Base-by-base conservation (phyloP, 2,113 vertebrate species). In the Epinephelus fuscoguttatus region DNA sequence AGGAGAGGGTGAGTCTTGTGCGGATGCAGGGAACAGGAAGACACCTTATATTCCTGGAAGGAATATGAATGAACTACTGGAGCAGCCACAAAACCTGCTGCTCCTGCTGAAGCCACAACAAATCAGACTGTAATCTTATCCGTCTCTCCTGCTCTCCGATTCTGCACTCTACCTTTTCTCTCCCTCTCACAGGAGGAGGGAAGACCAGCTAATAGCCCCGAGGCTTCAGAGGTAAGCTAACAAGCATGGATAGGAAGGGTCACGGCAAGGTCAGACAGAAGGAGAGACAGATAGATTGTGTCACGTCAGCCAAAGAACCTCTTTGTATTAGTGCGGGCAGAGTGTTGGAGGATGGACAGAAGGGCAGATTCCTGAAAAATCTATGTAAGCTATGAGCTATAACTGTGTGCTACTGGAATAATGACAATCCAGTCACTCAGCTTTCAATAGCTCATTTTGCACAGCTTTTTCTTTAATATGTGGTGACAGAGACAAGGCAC, bases 191-290 rank as follows among this genome's bases (percentile, higher is more conserved):
- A 25, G 50, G 47, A 40, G 15, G 57, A n/a, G 21, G 21, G 12
- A 30, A 47, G 68, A 71, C 40, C 59, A 80, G 73, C 82, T 84
- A 73, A 89, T 62, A 70, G 86, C 90, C 81, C 0, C 11, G 30
- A 72, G 79, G 88, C 87, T 89, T 80, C 67, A 80, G 78, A 87
- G 90, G 93, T 55, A 95, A 89, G 42, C 96, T 94, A 64, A 95
- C 93, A 30, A 88, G 37, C 56, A 15, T 21, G 53, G 52, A n/a
- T 42, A 47, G 81, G 69, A 78, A 60, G 83, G 89, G 87, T 92
- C 80, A 81, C n/a, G 70, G 25, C 84, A 81, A 91, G 85, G 79
- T 91, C 81, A 82, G 63, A 21, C 19, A 14, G 76, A 63, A 19
- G 56, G 42, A 82, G 75, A 57, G 80, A 56, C 1, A 12, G 72